Base-by-base conservation (phyloP, 1,140 invertebrate species). In the Drosophila lacteicornis region DNA sequence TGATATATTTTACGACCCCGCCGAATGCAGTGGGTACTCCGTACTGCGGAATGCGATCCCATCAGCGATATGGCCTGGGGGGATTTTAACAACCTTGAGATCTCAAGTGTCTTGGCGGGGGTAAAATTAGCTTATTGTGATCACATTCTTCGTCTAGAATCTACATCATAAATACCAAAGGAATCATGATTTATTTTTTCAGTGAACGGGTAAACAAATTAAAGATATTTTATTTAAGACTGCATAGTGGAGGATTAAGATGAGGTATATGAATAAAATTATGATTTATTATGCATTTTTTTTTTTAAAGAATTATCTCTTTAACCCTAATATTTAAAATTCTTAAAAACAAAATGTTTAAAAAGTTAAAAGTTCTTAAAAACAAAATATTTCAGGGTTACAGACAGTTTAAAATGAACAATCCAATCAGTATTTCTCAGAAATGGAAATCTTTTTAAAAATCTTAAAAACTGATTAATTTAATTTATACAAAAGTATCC, bases 31-130 rank as follows among this genome's bases (percentile, higher is more conserved):
- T 47, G 60, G 36, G 11, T 27, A 45, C 0, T 46, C 25, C 9
- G 42, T 17, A 40, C 25, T 47, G 11, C 13, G 56, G 45, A 63
- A 60, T 66, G 62, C 25, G 22, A 40, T 68, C 12, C 47, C 15
- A n/a, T 8, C 57, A 33, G 22, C 40, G 40, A 61, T 61, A 36
- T 30, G 42, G 40, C 27, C 17, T 2, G 4, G 15, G 45, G 40
- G 19, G 17, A 45, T 46, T 15, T 11, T n/a, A 12, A 45, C 38
- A 38, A 9, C 62, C 62, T 70, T 70, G 62, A 19, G 47, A 30
- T 46, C 22, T 69, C 19, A 66, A 69, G 57, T 69, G 19, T 17
- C 30, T 51, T 12, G 11, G 38, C 6, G 38, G 47, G 46, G 47
- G 38, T 66, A 40, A 27, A 30, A 17, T 27, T 60, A 19, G 36